A percentile compares a stretch with the other conserved stretches of the same genome.
phyloP scores from a whole-genome alignment of 2,888 invertebrate species.

The Paralinhomoeus sp. region DNA sequence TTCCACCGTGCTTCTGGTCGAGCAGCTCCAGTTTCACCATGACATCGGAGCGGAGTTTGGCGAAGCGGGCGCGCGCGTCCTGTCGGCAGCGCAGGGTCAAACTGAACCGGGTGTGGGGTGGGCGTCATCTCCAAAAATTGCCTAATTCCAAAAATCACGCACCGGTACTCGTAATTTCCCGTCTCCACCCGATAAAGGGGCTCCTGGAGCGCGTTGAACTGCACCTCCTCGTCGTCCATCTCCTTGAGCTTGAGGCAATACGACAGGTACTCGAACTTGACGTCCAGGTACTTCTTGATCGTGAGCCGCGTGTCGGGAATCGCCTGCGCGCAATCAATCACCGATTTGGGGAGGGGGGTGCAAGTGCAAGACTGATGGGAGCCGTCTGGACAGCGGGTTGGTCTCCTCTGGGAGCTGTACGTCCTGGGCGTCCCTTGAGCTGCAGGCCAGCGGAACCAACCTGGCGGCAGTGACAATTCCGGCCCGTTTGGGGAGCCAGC shows the following conservation, averaged over 20 bases:
- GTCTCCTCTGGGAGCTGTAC: no score
- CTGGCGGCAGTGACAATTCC: no score
- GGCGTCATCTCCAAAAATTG: neutral
- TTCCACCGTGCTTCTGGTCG: conserved; percentile 70
- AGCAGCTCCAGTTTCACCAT: conserved; percentile 84
- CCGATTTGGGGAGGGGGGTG: no score
- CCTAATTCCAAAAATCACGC: neutral
- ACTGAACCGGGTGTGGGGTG: conserved; percentile 30
- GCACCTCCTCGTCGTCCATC: conserved; percentile 68
- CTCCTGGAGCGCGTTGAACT: conserved; percentile 45
- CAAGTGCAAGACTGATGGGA: no score
- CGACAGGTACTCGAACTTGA: conserved; percentile 93
- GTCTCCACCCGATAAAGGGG: conserved; percentile 91
- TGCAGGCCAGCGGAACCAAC: no score
- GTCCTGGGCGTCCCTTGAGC: no score
- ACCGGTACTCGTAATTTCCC: conserved; percentile 93
- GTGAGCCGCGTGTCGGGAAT: conserved; percentile 94
- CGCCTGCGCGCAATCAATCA: conserved; percentile 47
- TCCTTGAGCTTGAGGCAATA: conserved; percentile 98
- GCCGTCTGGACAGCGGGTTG: no score
- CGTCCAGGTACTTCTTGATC: conserved; percentile 89
- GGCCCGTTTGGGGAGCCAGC: no score
- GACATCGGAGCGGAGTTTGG: conserved; percentile 53
- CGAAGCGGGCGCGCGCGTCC: conserved; percentile 53
- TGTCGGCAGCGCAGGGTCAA: conserved; percentile 81